Percentiles rank a stretch among this genome's conserved stretches.
phyloP scores from a whole-genome alignment of 2,113 vertebrate genomes.

The Lophius piscatorius region DNA sequence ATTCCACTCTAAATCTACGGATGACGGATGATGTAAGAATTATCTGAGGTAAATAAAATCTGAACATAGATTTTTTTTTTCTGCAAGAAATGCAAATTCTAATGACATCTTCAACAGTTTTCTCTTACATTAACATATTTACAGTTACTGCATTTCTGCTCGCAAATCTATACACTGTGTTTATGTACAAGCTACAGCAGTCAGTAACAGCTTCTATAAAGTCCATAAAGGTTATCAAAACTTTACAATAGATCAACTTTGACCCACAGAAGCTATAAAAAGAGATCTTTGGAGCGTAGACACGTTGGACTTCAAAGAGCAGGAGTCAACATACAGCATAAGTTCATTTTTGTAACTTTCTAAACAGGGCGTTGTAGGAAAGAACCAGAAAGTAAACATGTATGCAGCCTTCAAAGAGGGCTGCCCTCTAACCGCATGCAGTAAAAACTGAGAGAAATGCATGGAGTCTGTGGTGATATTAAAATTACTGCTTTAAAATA shows the following conservation, averaged over 20 bases:
- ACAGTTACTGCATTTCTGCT: slow-evolving; percentile 40
- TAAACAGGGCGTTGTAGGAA: neutral
- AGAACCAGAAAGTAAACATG: neutral
- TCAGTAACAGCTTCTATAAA: slow-evolving; percentile 14
- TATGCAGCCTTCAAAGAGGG: too few relatives aligned
- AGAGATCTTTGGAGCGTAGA: slow-evolving; percentile 17
- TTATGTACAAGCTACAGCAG: slow-evolving; percentile 30
- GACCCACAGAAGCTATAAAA: slow-evolving; percentile 13
- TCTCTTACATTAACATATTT: slow-evolving; percentile 59
- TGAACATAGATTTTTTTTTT: slow-evolving; percentile 5
- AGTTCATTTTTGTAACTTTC: slow-evolving; percentile 7
- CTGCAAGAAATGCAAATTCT: neutral
- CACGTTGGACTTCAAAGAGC: slow-evolving; percentile 12
- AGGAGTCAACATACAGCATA: neutral
- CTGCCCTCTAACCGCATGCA: too few relatives aligned
- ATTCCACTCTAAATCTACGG: too few relatives aligned
- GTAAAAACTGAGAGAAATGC: neutral
- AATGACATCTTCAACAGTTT: slow-evolving; percentile 37
- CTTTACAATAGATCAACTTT: slow-evolving; percentile 29
- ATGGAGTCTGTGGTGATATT: slow-evolving; percentile 20
- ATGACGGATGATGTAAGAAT: neutral
- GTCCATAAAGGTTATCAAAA: slow-evolving; percentile 23
- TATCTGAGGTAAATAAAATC: neutral
- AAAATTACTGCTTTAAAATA: too few relatives aligned
- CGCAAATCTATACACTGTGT: slow-evolving; percentile 41